Percentiles rank a stretch among this genome's conserved stretches.
phyloP scores from a whole-genome alignment of 2,113 vertebrate species.

The Cyanoderma ruficeps region DNA sequence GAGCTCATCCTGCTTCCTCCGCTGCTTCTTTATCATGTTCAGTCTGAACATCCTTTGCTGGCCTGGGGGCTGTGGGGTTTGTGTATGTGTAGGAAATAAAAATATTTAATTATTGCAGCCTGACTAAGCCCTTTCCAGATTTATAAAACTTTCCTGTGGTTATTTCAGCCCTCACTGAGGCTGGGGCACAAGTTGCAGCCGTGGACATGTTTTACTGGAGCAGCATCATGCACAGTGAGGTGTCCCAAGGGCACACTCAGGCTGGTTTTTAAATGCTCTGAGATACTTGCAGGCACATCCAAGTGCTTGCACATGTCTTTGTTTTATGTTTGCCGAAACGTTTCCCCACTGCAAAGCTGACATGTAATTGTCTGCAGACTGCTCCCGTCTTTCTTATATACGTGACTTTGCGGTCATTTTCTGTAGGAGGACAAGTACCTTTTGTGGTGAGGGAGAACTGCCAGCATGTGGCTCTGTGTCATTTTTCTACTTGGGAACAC shows the following conservation, averaged over 20 bases:
- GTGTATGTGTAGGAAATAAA: background rate
- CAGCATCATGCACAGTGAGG: background rate
- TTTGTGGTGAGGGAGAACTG: background rate
- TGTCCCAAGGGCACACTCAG: background rate
- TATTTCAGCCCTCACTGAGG: background rate
- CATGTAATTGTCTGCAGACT: background rate
- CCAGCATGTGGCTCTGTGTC: background rate
- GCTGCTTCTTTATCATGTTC: background rate
- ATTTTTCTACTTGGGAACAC: background rate
- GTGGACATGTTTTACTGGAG: accelerated
- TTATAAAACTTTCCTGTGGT: background rate
- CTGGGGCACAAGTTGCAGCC: background rate
- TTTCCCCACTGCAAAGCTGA: background rate
- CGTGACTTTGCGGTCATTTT: background rate
- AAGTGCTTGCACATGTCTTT: background rate
- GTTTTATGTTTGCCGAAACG: background rate
- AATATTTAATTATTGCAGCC: background rate
- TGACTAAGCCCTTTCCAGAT: background rate
- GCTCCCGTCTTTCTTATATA: background rate
- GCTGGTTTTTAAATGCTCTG: background rate
- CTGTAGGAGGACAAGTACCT: background rate
- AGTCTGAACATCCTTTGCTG: background rate
- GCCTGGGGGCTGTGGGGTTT: background rate
- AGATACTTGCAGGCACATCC: background rate
- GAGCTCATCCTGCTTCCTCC: background rate